Base-by-base conservation (phyloP, 2,113 vertebrate genomes). In the Callithrix jacchus region DNA sequence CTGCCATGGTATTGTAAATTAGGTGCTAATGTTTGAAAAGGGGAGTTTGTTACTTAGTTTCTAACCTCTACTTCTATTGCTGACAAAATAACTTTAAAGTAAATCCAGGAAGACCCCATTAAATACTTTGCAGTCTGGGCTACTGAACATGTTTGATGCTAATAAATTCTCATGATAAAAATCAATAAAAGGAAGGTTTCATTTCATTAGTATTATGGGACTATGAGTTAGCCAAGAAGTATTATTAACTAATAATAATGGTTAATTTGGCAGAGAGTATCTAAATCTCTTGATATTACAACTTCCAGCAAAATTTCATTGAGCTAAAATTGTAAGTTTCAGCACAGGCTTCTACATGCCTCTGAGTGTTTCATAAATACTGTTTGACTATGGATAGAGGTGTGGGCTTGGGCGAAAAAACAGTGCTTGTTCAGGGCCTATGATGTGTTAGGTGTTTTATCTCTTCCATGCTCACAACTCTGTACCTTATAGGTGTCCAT, bases 11-110 rank as follows among this genome's bases (percentile, higher is more conserved):
- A 61, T 88, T 96, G 70, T 97, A 97, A 94, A 96, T 96, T 94
- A 94, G 94, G 79, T 66, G 61, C 68, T 77, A 92, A 96, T 74
- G 30, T 96, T 94, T 91, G 94, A 91, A 83, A 92, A 89, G 30
- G 40, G n/a, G 54, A 89, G 47, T 96, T 64, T 97, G 93, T 94
- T 96, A 93, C 89, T 93, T 94, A 11, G 45, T 93, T 96, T 96
- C 80, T 94, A 93, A 87, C 94, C 79, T 95, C 70, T 89, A 11
- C 14, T 94, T 86, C 54, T 54, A 61, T 93, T 8, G 7, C 80
- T 90, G 92, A 93, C 83, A 96, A 97, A 96, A 90, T 97, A 94
- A 90, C 58, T 94, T 93, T 82, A 76, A 92, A 96, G 56, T 92
- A 95, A 96, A 96, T 87, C 70, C 73, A 27, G 10, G 56, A 83